phyloP scores from a whole-genome alignment of 1,140 invertebrate species.

The Drosophila tropicalis region DNA sequence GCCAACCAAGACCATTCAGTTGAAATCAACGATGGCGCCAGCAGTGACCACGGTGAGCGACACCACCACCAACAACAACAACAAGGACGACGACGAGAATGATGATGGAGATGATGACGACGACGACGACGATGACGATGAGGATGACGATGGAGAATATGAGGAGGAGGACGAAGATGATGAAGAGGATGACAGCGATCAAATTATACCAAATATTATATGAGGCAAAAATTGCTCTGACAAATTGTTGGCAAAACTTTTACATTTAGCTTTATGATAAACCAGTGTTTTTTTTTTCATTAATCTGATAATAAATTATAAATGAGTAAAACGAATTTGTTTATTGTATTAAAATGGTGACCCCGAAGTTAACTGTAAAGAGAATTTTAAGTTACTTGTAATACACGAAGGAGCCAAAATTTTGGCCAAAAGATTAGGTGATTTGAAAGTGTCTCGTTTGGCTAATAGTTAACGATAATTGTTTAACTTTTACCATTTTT shows the following conservation, averaged over 20 bases:
- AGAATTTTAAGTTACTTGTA: too few relatives aligned
- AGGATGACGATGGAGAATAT: slow-evolving; percentile 66
- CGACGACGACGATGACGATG: slow-evolving; percentile 52
- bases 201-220: slow-evolving; percentile 79
- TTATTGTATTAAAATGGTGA: background rate
- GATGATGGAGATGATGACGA: slow-evolving; percentile 46
- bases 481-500: too few relatives aligned
- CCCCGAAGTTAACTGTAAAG: background rate
- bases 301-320: background rate
- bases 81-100: slow-evolving; percentile 11
- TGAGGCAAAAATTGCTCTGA: slow-evolving; percentile 35
- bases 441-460: too few relatives aligned
- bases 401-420: too few relatives aligned
- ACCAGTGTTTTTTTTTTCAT: background rate
- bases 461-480: too few relatives aligned
- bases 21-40: slow-evolving; percentile 31
- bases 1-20: slow-evolving; percentile 44
- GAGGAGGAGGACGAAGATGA: slow-evolving; percentile 66
- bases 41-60: slow-evolving; percentile 15
- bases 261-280: background rate
- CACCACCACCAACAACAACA: slow-evolving; percentile 17
- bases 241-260: slow-evolving; percentile 23
- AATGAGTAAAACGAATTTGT: background rate
- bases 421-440: too few relatives aligned
- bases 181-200: slow-evolving; percentile 71